These are phyloP conservation scores for Chiloscyllium plagiosum DNA, from an alignment of 2,113 vertebrate genomes.

Conservation along the genomic window DNA sequence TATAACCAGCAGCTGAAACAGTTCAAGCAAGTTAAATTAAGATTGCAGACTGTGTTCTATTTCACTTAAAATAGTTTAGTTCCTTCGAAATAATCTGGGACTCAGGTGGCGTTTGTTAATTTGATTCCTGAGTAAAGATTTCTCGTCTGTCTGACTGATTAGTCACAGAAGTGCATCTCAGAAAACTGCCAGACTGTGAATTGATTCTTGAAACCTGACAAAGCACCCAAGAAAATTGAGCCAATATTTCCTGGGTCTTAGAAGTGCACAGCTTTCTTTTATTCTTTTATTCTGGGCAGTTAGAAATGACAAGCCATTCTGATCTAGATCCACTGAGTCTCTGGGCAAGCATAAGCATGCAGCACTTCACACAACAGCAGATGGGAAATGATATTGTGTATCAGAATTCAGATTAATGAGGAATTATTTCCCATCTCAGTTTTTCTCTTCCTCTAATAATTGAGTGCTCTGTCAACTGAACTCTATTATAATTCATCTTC, in stretches of 20 bases:
- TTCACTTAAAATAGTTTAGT: not conserved
- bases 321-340: not conserved
- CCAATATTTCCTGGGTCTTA: not conserved
- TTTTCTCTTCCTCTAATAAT: not conserved
- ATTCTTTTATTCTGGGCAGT: not conserved
- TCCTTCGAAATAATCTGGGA: not conserved
- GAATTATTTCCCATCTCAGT: not conserved
- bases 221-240: slow-evolving; percentile 10
- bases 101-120: slow-evolving; percentile 32
- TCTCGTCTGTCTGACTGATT: not conserved
- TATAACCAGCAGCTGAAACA: not conserved
- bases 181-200: slow-evolving; percentile 12
- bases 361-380: not conserved
- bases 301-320: not conserved
- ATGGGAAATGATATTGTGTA: not conserved
- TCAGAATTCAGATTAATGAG: not conserved
- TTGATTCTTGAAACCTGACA: slow-evolving; percentile 5
- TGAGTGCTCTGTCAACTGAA: not conserved
- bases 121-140: slow-evolving; percentile 9
- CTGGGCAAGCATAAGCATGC: not conserved
- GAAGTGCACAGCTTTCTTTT: not conserved
- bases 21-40: not conserved
- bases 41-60: not conserved
- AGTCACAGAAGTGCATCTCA: not conserved
- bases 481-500: not conserved